Evolutionary conservation across 2,888 invertebrate genomes (phyloP).

Genomic region (Sialis fuliginosa): DNA sequence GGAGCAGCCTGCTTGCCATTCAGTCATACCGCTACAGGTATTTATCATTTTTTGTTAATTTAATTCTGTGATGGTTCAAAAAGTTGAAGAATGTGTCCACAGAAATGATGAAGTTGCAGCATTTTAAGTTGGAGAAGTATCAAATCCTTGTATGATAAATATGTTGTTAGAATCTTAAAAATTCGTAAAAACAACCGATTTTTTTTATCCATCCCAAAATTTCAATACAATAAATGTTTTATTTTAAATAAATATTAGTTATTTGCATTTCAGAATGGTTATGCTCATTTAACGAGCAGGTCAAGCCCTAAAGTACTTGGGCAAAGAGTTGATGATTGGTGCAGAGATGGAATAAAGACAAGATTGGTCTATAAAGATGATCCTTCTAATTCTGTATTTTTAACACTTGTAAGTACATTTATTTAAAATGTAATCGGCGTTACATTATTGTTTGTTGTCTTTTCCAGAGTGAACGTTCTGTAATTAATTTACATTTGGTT

Average conservation of each 20-base stretch:
- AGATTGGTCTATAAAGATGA: constrained; percentile 1
- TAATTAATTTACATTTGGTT: constrained; percentile 5
- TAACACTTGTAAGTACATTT: constrained; percentile 1
- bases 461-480: constrained; percentile 4
- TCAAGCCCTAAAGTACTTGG: not conserved
- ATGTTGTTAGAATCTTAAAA: too few relatives aligned
- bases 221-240: too few relatives aligned
- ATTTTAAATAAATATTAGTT: not conserved
- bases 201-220: too few relatives aligned
- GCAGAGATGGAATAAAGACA: not conserved
- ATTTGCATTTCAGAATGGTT: not conserved
- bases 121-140: too few relatives aligned
- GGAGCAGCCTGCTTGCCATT: not conserved
- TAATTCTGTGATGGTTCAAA: not conserved
- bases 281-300: not conserved
- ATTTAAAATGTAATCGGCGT: not conserved
- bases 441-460: not conserved
- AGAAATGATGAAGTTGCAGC: too few relatives aligned
- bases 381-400: constrained; percentile 1
- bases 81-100: too few relatives aligned
- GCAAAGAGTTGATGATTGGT: constrained; percentile 3
- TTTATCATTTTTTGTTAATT: not conserved
- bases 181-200: too few relatives aligned
- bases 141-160: too few relatives aligned
- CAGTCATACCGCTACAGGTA: not conserved